Evolutionary conservation across 1,140 invertebrate genomes (phyloP).

Genomic region (Zaprionus kolodkinae): DNA sequence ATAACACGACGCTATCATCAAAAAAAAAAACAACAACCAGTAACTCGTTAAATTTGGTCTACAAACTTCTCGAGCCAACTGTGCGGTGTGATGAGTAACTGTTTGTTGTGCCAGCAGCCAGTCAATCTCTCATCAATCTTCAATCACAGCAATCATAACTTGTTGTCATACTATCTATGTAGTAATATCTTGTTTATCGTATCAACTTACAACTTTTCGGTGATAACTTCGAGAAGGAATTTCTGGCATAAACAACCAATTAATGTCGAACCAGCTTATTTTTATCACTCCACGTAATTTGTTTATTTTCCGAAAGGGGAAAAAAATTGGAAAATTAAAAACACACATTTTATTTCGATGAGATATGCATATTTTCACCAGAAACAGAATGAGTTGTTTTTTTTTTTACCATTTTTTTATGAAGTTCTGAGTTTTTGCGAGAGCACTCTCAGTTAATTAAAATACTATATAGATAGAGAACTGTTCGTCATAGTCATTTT

Average conservation of each 20-base stretch:
- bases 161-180: constrained; percentile 19
- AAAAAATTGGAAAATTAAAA: constrained; percentile 21
- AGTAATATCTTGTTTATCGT: constrained; percentile 61
- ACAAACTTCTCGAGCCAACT: constrained; percentile 45
- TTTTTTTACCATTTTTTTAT: neutral
- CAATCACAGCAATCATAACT: constrained; percentile 35
- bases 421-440: neutral
- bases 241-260: constrained; percentile 33
- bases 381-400: constrained; percentile 27
- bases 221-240: constrained; percentile 55
- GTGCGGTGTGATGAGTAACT: constrained; percentile 45
- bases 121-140: constrained; percentile 13
- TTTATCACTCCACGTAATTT: constrained; percentile 5
- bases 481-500: neutral
- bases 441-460: constrained; percentile 32
- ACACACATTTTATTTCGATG: constrained; percentile 27
- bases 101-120: constrained; percentile 28
- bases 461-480: constrained; percentile 3
- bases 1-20: constrained; percentile 47
- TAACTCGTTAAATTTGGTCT: constrained; percentile 52
- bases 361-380: constrained; percentile 31
- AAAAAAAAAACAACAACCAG: constrained; percentile 32
- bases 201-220: constrained; percentile 15
- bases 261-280: constrained; percentile 17
- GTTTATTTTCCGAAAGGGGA: constrained; percentile 15